phyloP scores from a whole-genome alignment of 2,797 vertebrate species.

The Chaenodraco wilsoni region DNA sequence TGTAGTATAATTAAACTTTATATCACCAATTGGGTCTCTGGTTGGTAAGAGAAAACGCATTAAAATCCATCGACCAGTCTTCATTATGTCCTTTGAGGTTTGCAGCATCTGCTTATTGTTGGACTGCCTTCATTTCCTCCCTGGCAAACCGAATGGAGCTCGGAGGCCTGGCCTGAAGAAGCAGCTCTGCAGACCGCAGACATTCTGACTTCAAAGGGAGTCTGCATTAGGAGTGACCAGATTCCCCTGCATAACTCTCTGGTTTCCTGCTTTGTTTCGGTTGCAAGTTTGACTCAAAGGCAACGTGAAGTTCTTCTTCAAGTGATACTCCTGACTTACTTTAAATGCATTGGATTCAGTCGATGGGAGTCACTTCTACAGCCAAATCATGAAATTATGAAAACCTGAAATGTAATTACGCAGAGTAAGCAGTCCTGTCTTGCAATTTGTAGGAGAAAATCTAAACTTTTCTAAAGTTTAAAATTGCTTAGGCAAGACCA shows the following conservation, averaged over 20 bases:
- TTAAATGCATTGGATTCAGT: slow-evolving; percentile 32
- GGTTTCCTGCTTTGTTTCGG: slow-evolving; percentile 56
- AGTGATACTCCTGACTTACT: not conserved
- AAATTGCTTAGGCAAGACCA: slow-evolving; percentile 55
- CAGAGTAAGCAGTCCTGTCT: slow-evolving; percentile 44
- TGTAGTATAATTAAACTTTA: slow-evolving; percentile 1
- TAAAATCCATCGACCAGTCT: slow-evolving; percentile 46
- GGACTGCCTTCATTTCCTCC: slow-evolving; percentile 46
- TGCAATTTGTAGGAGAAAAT: slow-evolving; percentile 43
- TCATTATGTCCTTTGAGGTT: slow-evolving; percentile 51
- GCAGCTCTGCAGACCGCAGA: slow-evolving; percentile 44
- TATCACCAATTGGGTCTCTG: not conserved
- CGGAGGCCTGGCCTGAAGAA: slow-evolving; percentile 53
- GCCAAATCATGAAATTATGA: slow-evolving; percentile 33
- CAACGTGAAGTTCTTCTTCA: slow-evolving; percentile 12
- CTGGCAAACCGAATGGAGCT: slow-evolving; percentile 54
- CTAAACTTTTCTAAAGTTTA: slow-evolving; percentile 47
- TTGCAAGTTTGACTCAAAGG: slow-evolving; percentile 41
- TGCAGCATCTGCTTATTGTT: slow-evolving; percentile 48
- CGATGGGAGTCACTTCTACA: not conserved
- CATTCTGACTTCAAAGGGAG: slow-evolving; percentile 61
- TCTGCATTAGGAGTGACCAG: slow-evolving; percentile 48
- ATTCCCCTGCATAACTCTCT: slow-evolving; percentile 47
- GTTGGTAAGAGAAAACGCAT: not conserved
- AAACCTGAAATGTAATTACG: slow-evolving; percentile 52